A percentile compares a stretch with the other conserved stretches of the same genome.
Evolutionary conservation across 2,888 invertebrate species (phyloP).

Genomic region (Gastracanthus pulcherrimus): DNA sequence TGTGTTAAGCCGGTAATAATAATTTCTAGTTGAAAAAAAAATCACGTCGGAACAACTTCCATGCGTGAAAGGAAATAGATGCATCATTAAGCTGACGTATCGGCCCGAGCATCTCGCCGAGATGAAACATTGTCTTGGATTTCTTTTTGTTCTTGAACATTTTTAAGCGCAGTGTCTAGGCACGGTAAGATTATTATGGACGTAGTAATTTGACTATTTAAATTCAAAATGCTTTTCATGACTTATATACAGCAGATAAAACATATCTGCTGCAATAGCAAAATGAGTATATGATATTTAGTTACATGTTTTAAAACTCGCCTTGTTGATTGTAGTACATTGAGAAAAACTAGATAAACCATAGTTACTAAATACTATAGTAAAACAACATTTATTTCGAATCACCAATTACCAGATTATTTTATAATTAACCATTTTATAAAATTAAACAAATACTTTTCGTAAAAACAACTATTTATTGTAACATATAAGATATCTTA

Average conservation of each 20-base stretch:
- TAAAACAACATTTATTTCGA: no score
- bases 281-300: no score
- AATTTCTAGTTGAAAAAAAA: slow-evolving; percentile 13
- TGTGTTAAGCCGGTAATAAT: slow-evolving; percentile 7
- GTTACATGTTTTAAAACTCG: background rate
- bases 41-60: background rate
- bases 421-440: no score
- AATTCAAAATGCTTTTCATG: background rate
- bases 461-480: no score
- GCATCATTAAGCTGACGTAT: slow-evolving; percentile 25
- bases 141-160: background rate
- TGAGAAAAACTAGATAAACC: no score
- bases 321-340: no score
- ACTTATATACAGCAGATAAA: no score
- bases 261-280: no score
- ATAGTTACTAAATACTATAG: no score
- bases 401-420: no score
- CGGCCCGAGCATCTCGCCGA: background rate
- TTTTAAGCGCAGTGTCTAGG: background rate
- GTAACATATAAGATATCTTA: no score
- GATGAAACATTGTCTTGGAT: background rate
- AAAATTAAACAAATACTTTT: no score
- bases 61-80: slow-evolving; percentile 18
- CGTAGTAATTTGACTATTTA: background rate
- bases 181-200: background rate